Percentiles rank a stretch among this genome's conserved stretches.
phyloP scores from a whole-genome alignment of 1,140 invertebrate genomes.

The Tribolium castaneum region DNA sequence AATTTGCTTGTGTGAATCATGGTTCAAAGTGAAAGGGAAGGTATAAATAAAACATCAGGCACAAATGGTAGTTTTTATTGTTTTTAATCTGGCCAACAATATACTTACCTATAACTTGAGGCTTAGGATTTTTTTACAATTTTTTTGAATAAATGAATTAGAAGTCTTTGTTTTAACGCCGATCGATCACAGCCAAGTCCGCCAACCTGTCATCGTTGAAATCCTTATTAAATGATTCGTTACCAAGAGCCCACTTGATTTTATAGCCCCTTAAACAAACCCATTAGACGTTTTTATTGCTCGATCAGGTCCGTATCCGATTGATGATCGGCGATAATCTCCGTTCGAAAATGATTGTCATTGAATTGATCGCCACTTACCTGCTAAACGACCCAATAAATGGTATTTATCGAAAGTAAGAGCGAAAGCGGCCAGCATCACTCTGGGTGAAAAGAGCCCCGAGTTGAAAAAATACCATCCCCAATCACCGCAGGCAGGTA shows the following conservation, averaged over 20 bases:
- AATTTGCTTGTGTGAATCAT: too few relatives aligned
- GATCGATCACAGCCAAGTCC: background rate
- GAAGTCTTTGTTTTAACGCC: background rate
- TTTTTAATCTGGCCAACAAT: too few relatives aligned
- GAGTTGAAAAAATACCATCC: background rate
- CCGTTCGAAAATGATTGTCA: conserved; percentile 10
- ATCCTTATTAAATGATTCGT: conserved; percentile 8
- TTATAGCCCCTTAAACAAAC: conserved; percentile 9
- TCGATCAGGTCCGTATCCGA: conserved; percentile 7
- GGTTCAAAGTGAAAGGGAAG: too few relatives aligned
- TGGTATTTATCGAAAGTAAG: conserved; percentile 25
- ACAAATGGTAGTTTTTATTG: too few relatives aligned
- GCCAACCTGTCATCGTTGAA: background rate
- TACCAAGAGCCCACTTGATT: background rate
- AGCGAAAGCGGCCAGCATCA: background rate
- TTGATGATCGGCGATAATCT: conserved; percentile 17
- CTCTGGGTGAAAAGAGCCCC: conserved; percentile 4
- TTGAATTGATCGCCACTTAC: conserved; percentile 33
- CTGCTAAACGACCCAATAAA: conserved; percentile 38
- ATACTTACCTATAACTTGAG: too few relatives aligned
- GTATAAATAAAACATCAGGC: too few relatives aligned
- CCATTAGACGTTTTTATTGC: conserved; percentile 11
- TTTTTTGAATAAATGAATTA: too few relatives aligned
- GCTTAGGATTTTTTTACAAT: too few relatives aligned
- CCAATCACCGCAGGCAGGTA: conserved; percentile 16